Conservation (phyloP, 2,113 vertebrate species). For the Danionella cerebrum region DNA sequence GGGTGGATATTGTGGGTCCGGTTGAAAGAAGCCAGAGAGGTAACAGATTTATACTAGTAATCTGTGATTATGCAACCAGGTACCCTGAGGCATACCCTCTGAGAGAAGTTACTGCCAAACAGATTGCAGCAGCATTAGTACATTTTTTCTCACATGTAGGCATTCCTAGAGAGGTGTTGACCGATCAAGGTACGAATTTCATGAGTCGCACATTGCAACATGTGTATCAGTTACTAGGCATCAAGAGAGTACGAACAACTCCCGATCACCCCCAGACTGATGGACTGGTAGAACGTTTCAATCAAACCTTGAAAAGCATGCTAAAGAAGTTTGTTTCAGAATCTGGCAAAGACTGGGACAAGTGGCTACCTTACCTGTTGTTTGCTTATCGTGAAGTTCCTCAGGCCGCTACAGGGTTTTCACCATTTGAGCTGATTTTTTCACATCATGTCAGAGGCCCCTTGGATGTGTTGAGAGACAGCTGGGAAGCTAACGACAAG, state of each 20-base stretch:
- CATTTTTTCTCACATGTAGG: background rate
- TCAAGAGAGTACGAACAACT: background rate
- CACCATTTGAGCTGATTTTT: background rate
- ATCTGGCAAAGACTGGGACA: background rate
- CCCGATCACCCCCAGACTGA: background rate
- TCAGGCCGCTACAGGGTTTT: background rate
- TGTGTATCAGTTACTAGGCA: background rate
- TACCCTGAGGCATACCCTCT: too few relatives aligned
- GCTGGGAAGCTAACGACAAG: background rate
- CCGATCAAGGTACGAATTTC: background rate
- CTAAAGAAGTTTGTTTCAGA: background rate
- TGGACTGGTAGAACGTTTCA: background rate
- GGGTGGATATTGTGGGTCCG: too few relatives aligned
- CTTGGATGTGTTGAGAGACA: background rate
- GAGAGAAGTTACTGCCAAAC: too few relatives aligned
- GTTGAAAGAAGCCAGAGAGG: too few relatives aligned
- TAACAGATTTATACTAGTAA: too few relatives aligned
- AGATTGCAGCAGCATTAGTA: too few relatives aligned
- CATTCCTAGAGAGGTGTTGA: background rate
- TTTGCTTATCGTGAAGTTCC: background rate
- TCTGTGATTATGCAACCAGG: too few relatives aligned
- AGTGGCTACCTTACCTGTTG: background rate
- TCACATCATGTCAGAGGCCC: background rate
- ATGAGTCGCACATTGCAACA: background rate
- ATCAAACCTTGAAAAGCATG: background rate